Base-by-base conservation (phyloP, 2,113 vertebrate genomes). In the Sakesphorus luctuosus region DNA sequence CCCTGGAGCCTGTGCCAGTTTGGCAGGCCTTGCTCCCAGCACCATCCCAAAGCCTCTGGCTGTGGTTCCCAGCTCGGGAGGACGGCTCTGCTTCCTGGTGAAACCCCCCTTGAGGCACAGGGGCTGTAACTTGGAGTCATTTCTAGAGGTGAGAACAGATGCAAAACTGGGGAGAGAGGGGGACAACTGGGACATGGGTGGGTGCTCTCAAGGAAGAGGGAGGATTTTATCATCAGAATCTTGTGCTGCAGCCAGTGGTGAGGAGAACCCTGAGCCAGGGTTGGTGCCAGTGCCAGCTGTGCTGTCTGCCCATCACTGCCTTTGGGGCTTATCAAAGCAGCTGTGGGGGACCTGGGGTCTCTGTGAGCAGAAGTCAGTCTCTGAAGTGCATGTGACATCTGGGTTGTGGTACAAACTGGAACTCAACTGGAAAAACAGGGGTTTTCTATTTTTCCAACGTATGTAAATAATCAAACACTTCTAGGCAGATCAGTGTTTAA, bases 181-280 rank as follows among this genome's bases (percentile, higher is more conserved):
- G 75, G 72, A 73, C 49, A 61, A 1, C 43, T 19, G 84, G 21
- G 84, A 18, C 18, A 12, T 3, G 33, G 77, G 26, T 29, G 5
- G 9, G 47, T 29, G 62, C 68, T 68, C 18, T 26, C 9, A 3
- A 38, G 53, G 62, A 56, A 18, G 25, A 69, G 29, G 23, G 9
- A 4, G n/a, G 3, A 46, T 44, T 63, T 61, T 24, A 2, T 28
- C 38, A 0, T 21, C 1, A 0, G 4, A 28, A 16, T 55, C 40
- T 46, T 19, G 59, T 0, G 0, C 61, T 67, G 36, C 17, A 38
- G 55, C 50, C 65, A 23, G 79, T 1, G 7, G 2, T 55, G 67
- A 72, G 84, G 49, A 74, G 19, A 80, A 6, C 24, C 73, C 73
- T 49, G 40, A 2, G 72, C 72, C 17, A 0, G 28, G 21, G 40